Evolutionary conservation across 2,888 invertebrate species (phyloP).

Genomic region (Dusona sp.): DNA sequence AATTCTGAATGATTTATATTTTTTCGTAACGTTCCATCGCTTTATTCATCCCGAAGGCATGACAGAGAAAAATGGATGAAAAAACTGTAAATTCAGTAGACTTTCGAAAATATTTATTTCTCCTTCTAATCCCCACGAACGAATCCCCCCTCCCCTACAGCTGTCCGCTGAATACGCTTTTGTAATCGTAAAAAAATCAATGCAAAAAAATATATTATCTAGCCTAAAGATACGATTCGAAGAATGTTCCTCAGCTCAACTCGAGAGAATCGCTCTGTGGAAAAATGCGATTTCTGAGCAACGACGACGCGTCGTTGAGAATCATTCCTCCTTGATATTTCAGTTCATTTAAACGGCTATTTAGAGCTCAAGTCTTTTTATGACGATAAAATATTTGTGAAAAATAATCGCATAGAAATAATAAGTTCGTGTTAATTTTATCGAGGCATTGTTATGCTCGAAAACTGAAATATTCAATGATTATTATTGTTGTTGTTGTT

Average conservation of each 20-base stretch:
- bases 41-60: not conserved
- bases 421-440: not conserved
- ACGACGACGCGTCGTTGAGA: slow-evolving; percentile 8
- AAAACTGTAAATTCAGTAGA: slow-evolving; percentile 7
- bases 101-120: slow-evolving; percentile 64
- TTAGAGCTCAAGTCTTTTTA: slow-evolving; percentile 36
- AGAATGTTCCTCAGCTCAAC: slow-evolving; percentile 22
- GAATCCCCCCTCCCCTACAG: slow-evolving; percentile 13
- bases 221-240: slow-evolving; percentile 35
- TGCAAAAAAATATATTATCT: slow-evolving; percentile 43
- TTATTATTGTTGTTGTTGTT: slow-evolving; percentile 14
- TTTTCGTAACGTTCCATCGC: not conserved
- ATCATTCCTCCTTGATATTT: slow-evolving; percentile 1
- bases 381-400: slow-evolving; percentile 46
- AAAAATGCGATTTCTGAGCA: not conserved
- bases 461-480: not conserved
- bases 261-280: slow-evolving; percentile 40
- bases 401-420: not conserved
- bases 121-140: slow-evolving; percentile 50
- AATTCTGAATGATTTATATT: not conserved
- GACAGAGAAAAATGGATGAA: not conserved
- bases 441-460: not conserved
- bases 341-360: not conserved
- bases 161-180: slow-evolving; percentile 32
- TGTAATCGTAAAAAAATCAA: slow-evolving; percentile 50